Percentiles rank a stretch among this genome's conserved stretches.
Evolutionary conservation across 1,140 invertebrate species (phyloP).

Genomic region (Apis cerana): DNA sequence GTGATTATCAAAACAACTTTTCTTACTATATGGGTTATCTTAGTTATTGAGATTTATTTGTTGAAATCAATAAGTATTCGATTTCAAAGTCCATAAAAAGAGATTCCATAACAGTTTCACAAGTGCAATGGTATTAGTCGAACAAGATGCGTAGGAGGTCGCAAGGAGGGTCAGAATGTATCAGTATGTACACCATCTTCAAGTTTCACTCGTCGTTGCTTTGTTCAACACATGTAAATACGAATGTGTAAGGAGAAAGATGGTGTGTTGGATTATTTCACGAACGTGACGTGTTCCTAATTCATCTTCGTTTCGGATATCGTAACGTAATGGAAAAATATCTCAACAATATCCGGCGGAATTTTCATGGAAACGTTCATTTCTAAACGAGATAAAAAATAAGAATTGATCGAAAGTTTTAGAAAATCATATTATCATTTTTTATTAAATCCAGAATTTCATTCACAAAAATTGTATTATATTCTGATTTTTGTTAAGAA

Average conservation of each 20-base stretch:
- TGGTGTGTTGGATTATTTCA: slow-evolving; percentile 59
- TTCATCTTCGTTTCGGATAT: slow-evolving; percentile 60
- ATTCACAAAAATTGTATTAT: too few relatives aligned
- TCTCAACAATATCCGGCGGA: slow-evolving; percentile 10
- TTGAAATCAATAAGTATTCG: too few relatives aligned
- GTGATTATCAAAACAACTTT: too few relatives aligned
- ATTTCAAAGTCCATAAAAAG: neutral
- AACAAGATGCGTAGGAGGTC: neutral
- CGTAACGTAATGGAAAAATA: slow-evolving; percentile 31
- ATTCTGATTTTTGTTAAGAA: too few relatives aligned
- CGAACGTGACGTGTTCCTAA: slow-evolving; percentile 18
- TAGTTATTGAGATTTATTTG: too few relatives aligned
- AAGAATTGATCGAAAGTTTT: neutral
- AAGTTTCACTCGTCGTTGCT: slow-evolving; percentile 47
- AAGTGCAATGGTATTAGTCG: neutral
- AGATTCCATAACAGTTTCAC: neutral
- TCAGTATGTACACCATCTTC: slow-evolving; percentile 28
- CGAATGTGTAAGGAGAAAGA: slow-evolving; percentile 45
- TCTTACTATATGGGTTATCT: too few relatives aligned
- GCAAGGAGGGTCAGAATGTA: neutral
- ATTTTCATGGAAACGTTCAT: too few relatives aligned
- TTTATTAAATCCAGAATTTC: neutral
- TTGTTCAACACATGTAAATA: slow-evolving; percentile 29
- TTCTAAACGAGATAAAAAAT: slow-evolving; percentile 7
- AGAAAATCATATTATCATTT: neutral